These are phyloP conservation scores for Pipistrellus kuhlii DNA, from an alignment of 2,797 vertebrate genomes.

Conservation along the genomic window DNA sequence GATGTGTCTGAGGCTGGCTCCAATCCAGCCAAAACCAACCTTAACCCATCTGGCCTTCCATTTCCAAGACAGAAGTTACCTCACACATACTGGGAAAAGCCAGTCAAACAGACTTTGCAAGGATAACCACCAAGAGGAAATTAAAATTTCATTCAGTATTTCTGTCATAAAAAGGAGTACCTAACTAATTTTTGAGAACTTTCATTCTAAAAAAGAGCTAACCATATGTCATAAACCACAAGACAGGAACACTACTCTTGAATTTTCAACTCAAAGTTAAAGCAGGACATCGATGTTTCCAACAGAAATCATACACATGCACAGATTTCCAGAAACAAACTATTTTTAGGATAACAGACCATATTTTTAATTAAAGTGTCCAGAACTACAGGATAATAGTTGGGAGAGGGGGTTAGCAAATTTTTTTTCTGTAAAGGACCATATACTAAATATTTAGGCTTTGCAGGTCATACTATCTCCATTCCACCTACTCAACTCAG, in stretches of 20 bases:
- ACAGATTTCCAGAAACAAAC: neutral
- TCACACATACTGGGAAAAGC: slow-evolving; percentile 28
- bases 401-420: neutral
- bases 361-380: neutral
- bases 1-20: neutral
- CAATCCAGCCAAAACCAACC: slow-evolving; percentile 11
- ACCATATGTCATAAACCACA: neutral
- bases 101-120: slow-evolving; percentile 15
- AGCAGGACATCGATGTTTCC: neutral
- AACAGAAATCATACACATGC: neutral
- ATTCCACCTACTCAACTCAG: neutral
- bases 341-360: neutral
- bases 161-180: slow-evolving; percentile 37
- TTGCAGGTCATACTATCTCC: neutral
- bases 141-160: neutral
- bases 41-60: neutral
- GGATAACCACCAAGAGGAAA: neutral
- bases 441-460: neutral
- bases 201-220: neutral
- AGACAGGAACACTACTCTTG: neutral
- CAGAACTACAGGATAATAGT: neutral
- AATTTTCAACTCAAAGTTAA: neutral
- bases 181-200: neutral
- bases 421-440: neutral
- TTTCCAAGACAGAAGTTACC: neutral